These are phyloP conservation scores for Perithous albicinctus DNA, from an alignment of 2,888 invertebrate species.

Conservation along the genomic window DNA sequence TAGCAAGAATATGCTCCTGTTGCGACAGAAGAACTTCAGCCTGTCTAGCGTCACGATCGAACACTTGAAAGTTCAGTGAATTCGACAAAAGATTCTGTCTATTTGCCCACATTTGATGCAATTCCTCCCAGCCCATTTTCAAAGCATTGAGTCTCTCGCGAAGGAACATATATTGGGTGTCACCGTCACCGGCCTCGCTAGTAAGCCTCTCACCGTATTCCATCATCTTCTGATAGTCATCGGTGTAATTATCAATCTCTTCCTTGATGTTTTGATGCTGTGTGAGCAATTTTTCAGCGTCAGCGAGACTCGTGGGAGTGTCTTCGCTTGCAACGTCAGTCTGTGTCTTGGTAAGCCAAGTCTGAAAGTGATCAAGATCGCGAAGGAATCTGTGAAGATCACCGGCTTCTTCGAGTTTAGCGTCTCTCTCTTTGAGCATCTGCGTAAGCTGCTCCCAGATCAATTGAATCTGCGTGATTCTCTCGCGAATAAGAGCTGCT, in stretches of 20 bases:
- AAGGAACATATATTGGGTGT: constrained; percentile 99
- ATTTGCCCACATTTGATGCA: constrained; percentile 99
- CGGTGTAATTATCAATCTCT: constrained; percentile 99
- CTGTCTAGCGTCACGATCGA: constrained; percentile 98
- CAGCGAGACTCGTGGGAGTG: constrained; percentile 95
- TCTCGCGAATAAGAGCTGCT: constrained; percentile 94
- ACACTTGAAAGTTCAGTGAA: constrained; percentile 97
- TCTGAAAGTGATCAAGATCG: constrained; percentile 98
- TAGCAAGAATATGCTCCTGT: constrained; percentile 98
- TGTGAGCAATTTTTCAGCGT: constrained; percentile 98
- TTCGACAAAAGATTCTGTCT: constrained; percentile 97
- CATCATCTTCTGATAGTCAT: constrained; percentile 99
- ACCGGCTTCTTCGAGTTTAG: constrained; percentile 99
- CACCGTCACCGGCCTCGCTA: constrained; percentile 91
- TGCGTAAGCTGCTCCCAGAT: constrained; percentile 99
- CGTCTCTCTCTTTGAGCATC: constrained; percentile 98
- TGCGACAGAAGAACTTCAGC: constrained; percentile 98
- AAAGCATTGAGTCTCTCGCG: constrained; percentile 98
- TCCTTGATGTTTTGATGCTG: constrained; percentile 99
- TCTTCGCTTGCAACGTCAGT: constrained; percentile 99
- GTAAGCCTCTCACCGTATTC: constrained; percentile 99
- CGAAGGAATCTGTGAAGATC: constrained; percentile 99
- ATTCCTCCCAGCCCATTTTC: constrained; percentile 99
- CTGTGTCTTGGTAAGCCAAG: constrained; percentile 99
- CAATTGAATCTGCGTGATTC: constrained; percentile 95